Percentiles rank a stretch among this genome's conserved stretches.
Evolutionary conservation across 2,888 invertebrate species (phyloP).

Genomic region (Acrocyrtus sp.): DNA sequence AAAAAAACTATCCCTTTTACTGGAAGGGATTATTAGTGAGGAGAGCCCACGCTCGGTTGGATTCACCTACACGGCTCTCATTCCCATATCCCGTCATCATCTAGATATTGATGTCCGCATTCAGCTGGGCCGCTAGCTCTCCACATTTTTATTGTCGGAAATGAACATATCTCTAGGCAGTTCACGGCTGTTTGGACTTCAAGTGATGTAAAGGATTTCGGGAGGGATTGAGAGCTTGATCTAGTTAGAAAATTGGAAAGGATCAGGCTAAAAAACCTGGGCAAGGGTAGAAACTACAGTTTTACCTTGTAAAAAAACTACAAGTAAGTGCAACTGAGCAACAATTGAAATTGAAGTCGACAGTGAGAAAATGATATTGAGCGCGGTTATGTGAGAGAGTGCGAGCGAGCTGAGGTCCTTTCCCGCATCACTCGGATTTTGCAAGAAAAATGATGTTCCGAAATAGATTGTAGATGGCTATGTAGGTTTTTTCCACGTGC

Average conservation of each 20-base stretch:
- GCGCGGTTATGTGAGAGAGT: background rate
- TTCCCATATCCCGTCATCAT: too few species aligned
- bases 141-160: conserved; percentile 1
- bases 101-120: background rate
- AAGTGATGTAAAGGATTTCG: conserved; percentile 31
- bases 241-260: conserved; percentile 33
- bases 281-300: background rate
- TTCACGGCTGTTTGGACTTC: conserved; percentile 22
- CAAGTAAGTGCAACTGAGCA: background rate
- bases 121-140: conserved; percentile 16
- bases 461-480: too few species aligned
- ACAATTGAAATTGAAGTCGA: background rate
- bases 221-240: conserved; percentile 31
- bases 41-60: too few species aligned
- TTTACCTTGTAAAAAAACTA: background rate
- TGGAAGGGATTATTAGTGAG: too few species aligned
- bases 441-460: too few species aligned
- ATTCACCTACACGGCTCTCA: too few species aligned
- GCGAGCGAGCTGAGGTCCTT: background rate
- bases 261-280: conserved; percentile 11
- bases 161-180: conserved; percentile 13
- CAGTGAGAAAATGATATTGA: too few species aligned
- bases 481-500: too few species aligned
- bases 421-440: background rate
- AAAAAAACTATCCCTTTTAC: too few species aligned